phyloP scores from a whole-genome alignment of 2,113 vertebrate genomes.

The Sinocyclocheilus anophthalmus region DNA sequence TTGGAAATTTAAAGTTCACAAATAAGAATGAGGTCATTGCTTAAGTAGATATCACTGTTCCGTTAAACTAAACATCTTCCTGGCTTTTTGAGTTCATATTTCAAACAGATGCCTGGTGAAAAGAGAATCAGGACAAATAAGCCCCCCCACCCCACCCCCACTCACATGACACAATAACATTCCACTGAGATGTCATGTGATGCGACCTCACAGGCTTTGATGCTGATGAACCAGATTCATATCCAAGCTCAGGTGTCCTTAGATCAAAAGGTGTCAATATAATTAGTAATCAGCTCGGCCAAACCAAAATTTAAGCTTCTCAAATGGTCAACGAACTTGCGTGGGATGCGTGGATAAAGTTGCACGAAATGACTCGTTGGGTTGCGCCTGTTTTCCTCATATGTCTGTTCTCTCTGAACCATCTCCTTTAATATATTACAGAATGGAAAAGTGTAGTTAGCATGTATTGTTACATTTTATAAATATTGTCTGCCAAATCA shows the following conservation, averaged over 20 bases:
- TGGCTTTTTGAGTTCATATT: slow-evolving; percentile 12
- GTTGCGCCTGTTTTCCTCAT: not conserved
- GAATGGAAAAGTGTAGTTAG: not conserved
- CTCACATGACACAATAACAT: slow-evolving; percentile 45
- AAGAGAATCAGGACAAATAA: slow-evolving; percentile 49
- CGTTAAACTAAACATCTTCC: slow-evolving; percentile 49
- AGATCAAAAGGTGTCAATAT: slow-evolving; percentile 5
- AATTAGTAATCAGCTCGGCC: not conserved
- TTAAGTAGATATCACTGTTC: not conserved
- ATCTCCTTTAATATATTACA: not conserved
- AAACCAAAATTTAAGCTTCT: slow-evolving; percentile 12
- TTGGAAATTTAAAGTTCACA: not conserved
- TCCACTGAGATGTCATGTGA: slow-evolving; percentile 47
- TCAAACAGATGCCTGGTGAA: slow-evolving; percentile 41
- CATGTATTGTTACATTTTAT: not conserved
- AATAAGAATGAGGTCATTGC: not conserved
- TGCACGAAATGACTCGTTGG: not conserved
- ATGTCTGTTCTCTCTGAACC: not conserved
- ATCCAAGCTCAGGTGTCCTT: not conserved
- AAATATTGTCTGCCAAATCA: not conserved
- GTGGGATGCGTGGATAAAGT: not conserved
- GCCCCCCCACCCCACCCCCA: slow-evolving; percentile 26
- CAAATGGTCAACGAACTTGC: not conserved
- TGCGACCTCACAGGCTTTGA: slow-evolving; percentile 50
- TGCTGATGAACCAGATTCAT: slow-evolving; percentile 19